A percentile compares a stretch with the other conserved stretches of the same genome.
phyloP scores from a whole-genome alignment of 2,113 vertebrate species.

The Orcinus orca region DNA sequence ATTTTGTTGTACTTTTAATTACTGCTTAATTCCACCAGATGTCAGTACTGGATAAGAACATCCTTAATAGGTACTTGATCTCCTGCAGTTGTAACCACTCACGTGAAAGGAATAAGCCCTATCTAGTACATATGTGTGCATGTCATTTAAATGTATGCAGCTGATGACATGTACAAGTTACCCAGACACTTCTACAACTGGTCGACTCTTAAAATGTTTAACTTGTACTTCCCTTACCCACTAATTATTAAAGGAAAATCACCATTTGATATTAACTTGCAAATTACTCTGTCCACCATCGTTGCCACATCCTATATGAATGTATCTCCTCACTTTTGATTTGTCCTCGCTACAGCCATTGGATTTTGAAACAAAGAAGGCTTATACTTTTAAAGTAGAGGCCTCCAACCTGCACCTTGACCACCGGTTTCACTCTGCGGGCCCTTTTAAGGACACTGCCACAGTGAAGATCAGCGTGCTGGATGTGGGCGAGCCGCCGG shows the following conservation, averaged over 20 bases:
- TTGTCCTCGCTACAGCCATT: slow-evolving; percentile 85
- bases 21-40: slow-evolving; percentile 75
- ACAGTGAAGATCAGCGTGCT: slow-evolving; percentile 97
- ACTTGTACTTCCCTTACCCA: not conserved
- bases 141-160: not conserved
- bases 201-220: not conserved
- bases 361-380: slow-evolving; percentile 97
- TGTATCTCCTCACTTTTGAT: not conserved
- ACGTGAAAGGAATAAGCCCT: not conserved
- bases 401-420: slow-evolving; percentile 95
- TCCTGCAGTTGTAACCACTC: not conserved
- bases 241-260: not conserved
- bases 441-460: slow-evolving; percentile 97
- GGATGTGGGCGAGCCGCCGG: slow-evolving; percentile 96
- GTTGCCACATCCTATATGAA: not conserved
- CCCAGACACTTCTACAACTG: too few species aligned
- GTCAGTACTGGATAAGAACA: slow-evolving; percentile 76
- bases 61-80: accelerated
- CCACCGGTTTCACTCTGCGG: slow-evolving; percentile 92
- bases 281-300: not conserved
- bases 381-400: slow-evolving; percentile 97
- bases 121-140: too few species aligned
- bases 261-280: not conserved
- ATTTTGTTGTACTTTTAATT: not conserved
- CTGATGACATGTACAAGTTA: not conserved